These are phyloP conservation scores for Cyprinus carpio DNA, from an alignment of 2,113 vertebrate genomes.

Conservation along the genomic window DNA sequence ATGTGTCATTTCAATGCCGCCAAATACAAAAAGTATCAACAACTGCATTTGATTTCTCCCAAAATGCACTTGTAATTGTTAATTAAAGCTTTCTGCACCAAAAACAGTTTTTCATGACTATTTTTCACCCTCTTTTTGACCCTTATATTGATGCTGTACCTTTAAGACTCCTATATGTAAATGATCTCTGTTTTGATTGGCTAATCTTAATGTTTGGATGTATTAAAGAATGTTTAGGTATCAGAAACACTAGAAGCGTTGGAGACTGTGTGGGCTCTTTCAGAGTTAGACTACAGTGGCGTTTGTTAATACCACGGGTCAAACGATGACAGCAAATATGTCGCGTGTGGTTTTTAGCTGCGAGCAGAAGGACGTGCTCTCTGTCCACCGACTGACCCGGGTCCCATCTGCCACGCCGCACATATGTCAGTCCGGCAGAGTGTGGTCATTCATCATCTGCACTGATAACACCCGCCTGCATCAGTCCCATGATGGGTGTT, in stretches of 20 bases:
- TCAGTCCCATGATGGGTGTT: not conserved
- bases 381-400: slow-evolving; percentile 37
- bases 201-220: not conserved
- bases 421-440: slow-evolving; percentile 25
- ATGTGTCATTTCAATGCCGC: not conserved
- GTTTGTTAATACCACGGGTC: not conserved
- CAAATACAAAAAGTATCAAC: not conserved
- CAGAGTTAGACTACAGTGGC: no score
- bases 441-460: slow-evolving; percentile 36
- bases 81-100: no score
- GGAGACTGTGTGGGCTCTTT: not conserved
- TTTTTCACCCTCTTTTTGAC: no score
- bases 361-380: not conserved
- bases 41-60: not conserved
- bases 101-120: no score
- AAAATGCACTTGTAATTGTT: not conserved
- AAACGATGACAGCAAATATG: slow-evolving; percentile 38
- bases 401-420: slow-evolving; percentile 36
- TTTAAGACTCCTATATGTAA: not conserved
- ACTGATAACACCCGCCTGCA: not conserved
- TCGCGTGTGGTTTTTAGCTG: not conserved
- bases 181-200: not conserved
- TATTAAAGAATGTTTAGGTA: not conserved
- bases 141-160: not conserved
- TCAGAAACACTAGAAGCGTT: not conserved